phyloP scores from a whole-genome alignment of 2,888 invertebrate species.

The Tillus elongatus region DNA sequence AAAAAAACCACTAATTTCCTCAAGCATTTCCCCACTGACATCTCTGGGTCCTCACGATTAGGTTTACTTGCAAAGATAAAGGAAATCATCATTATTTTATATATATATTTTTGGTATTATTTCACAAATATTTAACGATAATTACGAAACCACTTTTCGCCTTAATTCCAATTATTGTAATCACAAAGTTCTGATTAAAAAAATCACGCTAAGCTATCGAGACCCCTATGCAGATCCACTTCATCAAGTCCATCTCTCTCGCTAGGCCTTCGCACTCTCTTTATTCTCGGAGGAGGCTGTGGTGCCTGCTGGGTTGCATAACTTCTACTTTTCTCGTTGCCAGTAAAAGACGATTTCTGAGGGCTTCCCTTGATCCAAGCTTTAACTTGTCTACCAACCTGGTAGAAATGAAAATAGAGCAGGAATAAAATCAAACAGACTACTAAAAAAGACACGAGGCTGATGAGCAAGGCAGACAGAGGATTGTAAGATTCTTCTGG shows the following conservation, averaged over 20 bases:
- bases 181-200: too few relatives aligned
- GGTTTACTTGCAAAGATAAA: too few relatives aligned
- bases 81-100: too few relatives aligned
- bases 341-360: slow-evolving; percentile 3
- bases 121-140: too few relatives aligned
- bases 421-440: slow-evolving; percentile 56
- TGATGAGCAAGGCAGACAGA: slow-evolving; percentile 51
- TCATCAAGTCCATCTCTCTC: not conserved
- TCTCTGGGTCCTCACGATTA: too few relatives aligned
- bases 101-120: too few relatives aligned
- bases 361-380: slow-evolving; percentile 46
- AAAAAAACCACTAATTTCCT: too few relatives aligned
- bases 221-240: not conserved
- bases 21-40: too few relatives aligned
- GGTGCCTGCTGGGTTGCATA: not conserved
- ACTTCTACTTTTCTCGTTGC: slow-evolving; percentile 9
- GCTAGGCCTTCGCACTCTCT: not conserved
- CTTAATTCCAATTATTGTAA: too few relatives aligned
- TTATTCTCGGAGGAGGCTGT: not conserved
- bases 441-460: slow-evolving; percentile 57
- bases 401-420: slow-evolving; percentile 68
- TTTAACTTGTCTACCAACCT: slow-evolving; percentile 60
- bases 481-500: slow-evolving; percentile 39
- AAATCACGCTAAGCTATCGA: slow-evolving; percentile 2
- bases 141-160: too few relatives aligned